A percentile compares a stretch with the other conserved stretches of the same genome.
phyloP scores from a whole-genome alignment of 2,113 vertebrate species.

The Gopherus evgoodei region DNA sequence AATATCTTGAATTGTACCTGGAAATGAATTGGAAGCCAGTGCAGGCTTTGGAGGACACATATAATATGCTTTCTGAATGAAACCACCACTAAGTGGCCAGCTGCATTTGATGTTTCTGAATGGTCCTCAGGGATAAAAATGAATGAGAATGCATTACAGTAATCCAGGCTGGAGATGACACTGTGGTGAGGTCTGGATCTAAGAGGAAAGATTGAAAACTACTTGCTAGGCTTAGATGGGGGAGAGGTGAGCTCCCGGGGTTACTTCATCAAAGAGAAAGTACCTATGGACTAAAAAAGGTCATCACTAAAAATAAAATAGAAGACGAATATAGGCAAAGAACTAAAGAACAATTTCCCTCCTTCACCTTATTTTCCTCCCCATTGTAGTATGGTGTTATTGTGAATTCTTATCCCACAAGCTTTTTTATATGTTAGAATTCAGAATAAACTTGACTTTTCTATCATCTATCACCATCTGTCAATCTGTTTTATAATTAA shows the following conservation, averaged over 20 bases:
- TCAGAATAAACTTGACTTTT: conserved; percentile 68
- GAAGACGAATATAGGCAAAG: conserved; percentile 37
- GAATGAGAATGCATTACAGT: conserved; percentile 30
- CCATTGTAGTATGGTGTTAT: conserved; percentile 47
- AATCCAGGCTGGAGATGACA: not conserved
- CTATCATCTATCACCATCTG: conserved; percentile 58
- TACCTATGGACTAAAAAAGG: conserved; percentile 47
- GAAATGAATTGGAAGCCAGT: not conserved
- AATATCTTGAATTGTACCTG: not conserved
- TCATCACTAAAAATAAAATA: conserved; percentile 63
- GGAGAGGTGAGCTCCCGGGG: conserved; percentile 34
- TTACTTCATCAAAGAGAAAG: conserved; percentile 46
- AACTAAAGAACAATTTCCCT: conserved; percentile 64
- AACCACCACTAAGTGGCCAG: not conserved
- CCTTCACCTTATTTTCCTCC: conserved; percentile 58
- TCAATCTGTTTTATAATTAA: conserved; percentile 61
- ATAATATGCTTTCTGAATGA: fast-evolving
- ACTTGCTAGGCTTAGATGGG: not conserved
- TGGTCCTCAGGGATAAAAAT: conserved; percentile 35
- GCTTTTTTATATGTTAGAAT: conserved; percentile 45
- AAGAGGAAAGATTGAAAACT: conserved; percentile 41
- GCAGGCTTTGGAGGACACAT: not conserved
- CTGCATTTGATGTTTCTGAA: conserved; percentile 29
- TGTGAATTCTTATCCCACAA: not conserved
- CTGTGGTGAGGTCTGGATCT: conserved; percentile 40